phyloP scores from a whole-genome alignment of 1,140 invertebrate species.

The Diorhabda sublineata region DNA sequence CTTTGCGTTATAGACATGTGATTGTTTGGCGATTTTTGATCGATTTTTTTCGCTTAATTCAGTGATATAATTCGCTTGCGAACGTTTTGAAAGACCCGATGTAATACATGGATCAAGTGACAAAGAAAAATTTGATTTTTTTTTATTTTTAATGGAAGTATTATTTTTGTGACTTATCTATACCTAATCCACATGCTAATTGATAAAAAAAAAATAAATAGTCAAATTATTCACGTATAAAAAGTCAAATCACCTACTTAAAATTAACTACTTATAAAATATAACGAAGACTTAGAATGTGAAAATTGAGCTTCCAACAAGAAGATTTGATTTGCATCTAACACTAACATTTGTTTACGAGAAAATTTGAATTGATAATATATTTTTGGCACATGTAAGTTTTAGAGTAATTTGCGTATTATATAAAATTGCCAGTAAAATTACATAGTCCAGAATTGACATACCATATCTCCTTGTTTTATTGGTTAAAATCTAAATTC shows the following conservation, averaged over 20 bases:
- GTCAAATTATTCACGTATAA: not conserved
- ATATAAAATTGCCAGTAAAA: not conserved
- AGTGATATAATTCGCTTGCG: too few relatives aligned
- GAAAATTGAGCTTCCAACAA: not conserved
- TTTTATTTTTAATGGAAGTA: too few relatives aligned
- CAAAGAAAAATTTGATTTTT: too few relatives aligned
- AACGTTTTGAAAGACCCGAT: too few relatives aligned
- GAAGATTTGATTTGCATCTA: constrained; percentile 6
- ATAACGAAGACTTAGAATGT: constrained; percentile 1
- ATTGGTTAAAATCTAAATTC: constrained; percentile 9
- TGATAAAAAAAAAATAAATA: constrained; percentile 1
- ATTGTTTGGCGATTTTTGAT: too few relatives aligned
- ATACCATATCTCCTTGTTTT: not conserved
- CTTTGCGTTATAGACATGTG: too few relatives aligned
- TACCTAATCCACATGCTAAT: too few relatives aligned
- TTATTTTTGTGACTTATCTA: too few relatives aligned
- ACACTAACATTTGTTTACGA: not conserved
- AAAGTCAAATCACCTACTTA: not conserved
- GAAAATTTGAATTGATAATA: not conserved
- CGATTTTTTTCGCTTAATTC: too few relatives aligned
- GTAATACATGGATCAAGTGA: too few relatives aligned
- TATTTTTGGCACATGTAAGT: not conserved
- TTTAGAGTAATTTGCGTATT: not conserved
- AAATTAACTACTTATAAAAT: constrained; percentile 3
- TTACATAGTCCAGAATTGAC: not conserved